Conservation (phyloP, 2,888 invertebrate genomes). For the Dryomyza anilis region DNA sequence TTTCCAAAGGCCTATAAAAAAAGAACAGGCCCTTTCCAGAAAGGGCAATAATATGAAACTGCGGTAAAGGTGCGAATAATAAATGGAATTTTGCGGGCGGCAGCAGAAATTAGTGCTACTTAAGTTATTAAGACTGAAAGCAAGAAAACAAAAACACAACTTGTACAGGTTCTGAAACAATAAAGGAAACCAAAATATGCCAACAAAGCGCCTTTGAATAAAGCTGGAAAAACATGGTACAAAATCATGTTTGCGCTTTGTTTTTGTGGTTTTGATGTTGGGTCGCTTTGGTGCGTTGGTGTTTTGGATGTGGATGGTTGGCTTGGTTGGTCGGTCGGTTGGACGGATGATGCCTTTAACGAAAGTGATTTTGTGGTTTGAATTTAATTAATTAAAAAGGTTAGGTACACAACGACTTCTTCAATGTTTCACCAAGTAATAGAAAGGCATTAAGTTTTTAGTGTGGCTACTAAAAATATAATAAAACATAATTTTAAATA, state of each 20-base stretch:
- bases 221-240: too few relatives aligned
- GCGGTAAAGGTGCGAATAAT: conserved; percentile 16
- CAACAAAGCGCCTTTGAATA: not conserved
- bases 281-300: not conserved
- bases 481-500: too few relatives aligned
- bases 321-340: not conserved
- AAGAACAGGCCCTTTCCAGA: too few relatives aligned
- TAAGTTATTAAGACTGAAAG: not conserved
- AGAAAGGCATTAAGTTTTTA: too few relatives aligned
- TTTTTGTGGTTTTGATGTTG: not conserved
- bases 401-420: not conserved
- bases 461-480: too few relatives aligned
- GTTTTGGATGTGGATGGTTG: not conserved
- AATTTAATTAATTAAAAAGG: conserved; percentile 15
- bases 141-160: not conserved
- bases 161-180: not conserved
- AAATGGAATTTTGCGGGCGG: not conserved
- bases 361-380: conserved; percentile 5
- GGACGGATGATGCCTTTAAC: conserved; percentile 7
- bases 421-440: too few relatives aligned
- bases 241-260: conserved; percentile 16
- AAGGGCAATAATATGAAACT: too few relatives aligned
- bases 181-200: not conserved
- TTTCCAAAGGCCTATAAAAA: too few relatives aligned
- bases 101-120: conserved; percentile 14